Conservation (phyloP, 2,888 invertebrate species). For the Mythimna ferrago region DNA sequence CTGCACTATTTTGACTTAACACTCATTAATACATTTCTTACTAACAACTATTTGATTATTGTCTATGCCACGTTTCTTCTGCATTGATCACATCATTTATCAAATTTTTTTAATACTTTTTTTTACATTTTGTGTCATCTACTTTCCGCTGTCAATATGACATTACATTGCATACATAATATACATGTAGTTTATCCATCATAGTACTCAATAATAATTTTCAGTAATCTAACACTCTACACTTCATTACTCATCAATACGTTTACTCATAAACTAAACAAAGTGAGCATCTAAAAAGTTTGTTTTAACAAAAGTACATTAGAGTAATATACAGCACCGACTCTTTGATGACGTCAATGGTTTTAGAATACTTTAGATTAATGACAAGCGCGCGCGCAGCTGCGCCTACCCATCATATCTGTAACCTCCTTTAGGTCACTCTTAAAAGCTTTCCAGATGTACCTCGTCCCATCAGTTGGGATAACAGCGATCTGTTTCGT, state of each 20-base stretch:
- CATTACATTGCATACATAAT: not conserved
- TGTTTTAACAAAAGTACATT: conserved; percentile 34
- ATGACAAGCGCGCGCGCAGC: conserved; percentile 61
- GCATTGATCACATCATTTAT: not conserved
- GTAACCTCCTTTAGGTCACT: conserved; percentile 61
- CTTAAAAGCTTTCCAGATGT: conserved; percentile 76
- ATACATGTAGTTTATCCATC: not conserved
- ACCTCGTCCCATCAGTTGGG: conserved; percentile 66
- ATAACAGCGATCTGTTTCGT: conserved; percentile 78
- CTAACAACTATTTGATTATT: conserved; percentile 7
- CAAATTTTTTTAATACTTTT: not conserved
- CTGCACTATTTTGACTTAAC: conserved; percentile 35
- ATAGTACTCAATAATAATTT: not conserved
- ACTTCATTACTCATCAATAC: conserved; percentile 6
- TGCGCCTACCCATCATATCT: conserved; percentile 57
- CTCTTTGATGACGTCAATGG: conserved; percentile 62
- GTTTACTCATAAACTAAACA: conserved; percentile 36
- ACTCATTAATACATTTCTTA: conserved; percentile 23
- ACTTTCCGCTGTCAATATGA: not conserved
- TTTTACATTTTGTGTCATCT: not conserved
- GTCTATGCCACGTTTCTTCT: not conserved
- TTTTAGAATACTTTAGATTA: conserved; percentile 56
- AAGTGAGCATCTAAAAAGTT: conserved; percentile 31
- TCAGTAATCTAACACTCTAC: conserved; percentile 11
- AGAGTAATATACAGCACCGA: conserved; percentile 34